These are phyloP conservation scores for Fulmarus glacialis DNA, from an alignment of 2,113 vertebrate species.

Conservation along the genomic window DNA sequence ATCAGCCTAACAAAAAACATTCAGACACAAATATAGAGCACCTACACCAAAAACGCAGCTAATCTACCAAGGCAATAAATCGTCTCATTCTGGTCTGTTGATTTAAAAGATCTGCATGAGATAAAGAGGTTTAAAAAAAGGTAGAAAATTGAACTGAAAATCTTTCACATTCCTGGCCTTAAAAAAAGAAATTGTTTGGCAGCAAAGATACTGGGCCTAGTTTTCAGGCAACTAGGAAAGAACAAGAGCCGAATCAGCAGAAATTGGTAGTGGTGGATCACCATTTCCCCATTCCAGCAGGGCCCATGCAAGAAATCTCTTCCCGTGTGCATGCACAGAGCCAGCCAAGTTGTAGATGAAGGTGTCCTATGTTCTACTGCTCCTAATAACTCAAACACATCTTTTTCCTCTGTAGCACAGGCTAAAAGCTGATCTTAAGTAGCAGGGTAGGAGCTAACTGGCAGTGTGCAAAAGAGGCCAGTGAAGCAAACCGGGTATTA, in stretches of 20 bases:
- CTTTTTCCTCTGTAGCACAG: not conserved
- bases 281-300: not conserved
- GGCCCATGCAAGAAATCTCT: not conserved
- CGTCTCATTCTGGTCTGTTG: not conserved
- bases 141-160: not conserved
- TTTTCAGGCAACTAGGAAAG: not conserved
- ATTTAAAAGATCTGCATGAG: not conserved
- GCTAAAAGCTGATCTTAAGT: not conserved
- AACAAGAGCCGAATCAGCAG: not conserved
- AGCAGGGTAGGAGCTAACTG: not conserved
- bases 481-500: not conserved
- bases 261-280: not conserved
- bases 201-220: not conserved
- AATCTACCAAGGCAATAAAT: not conserved
- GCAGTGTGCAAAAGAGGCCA: not conserved
- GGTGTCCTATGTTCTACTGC: not conserved
- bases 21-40: not conserved
- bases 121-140: not conserved
- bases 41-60: not conserved
- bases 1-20: not conserved
- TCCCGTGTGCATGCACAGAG: fast-evolving
- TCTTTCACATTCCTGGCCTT: not conserved
- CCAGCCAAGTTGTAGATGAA: not conserved
- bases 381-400: not conserved
- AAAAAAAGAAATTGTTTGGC: not conserved